Evolutionary conservation across 2,113 vertebrate genomes (phyloP), one percentile per base, ranked within the genome.

Genomic region (Crypturellus undulatus): DNA sequence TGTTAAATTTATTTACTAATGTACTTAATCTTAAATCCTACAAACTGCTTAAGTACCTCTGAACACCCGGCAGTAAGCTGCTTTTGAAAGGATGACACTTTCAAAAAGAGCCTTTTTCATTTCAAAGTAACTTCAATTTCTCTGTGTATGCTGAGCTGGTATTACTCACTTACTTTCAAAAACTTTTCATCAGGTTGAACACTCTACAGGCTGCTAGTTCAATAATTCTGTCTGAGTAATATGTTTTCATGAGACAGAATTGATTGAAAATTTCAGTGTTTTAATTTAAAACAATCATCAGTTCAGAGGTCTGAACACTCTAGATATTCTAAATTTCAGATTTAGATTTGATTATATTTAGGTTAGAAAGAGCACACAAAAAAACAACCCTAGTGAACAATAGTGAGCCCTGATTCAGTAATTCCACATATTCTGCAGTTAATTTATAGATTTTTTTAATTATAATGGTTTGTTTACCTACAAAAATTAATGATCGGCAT

Each of bases 1-100:
- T 0, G 0, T 3, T 9, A 20, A 47, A 9, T 47, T 76, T 21
- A 54, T 54, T 52, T 65, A 36, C 1, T 1, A 62, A 38, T 14
- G 56, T 18, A 32, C 43, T 43, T 47, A 47, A 21, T 21, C 1
- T 34, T 58, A 52, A 75, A 58, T 56, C 18, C 12, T 36, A 2
- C 18, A 9, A 73, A 60, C 4, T 28, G 9, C 4, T 17, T 36
- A 51, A 13, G 51, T 3, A 12, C 4, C 3, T 70, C 43, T 51
- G 8, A 60, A 52, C 5, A 71, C 15, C 3, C 12, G 3, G 36
- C 5, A 16, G 24, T 43, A 49, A 68, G 2, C 5, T 87, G 56
- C 2, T 9, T 52, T 73, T 82, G 34, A 85, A 65, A 72, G 49
- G 10, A 12, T 15, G 58, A 19, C 5, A 8, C 32, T 4, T 25